Base-by-base conservation (phyloP, 2,113 vertebrate species). In the Corapipo altera region DNA sequence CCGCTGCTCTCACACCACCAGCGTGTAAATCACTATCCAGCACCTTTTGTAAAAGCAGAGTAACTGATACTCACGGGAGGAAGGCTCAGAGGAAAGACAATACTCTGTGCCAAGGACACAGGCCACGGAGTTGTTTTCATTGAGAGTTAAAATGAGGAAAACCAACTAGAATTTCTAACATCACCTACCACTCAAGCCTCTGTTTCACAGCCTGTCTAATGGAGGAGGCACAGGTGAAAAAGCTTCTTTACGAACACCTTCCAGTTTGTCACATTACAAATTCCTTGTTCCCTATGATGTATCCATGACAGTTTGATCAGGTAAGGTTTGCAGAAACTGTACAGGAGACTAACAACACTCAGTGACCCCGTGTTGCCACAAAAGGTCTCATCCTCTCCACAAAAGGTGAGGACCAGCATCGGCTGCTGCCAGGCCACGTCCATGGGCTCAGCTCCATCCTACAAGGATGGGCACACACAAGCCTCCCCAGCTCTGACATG, bases 111-210 rank as follows among this genome's bases (percentile, higher is more conserved):
- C 48, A 58, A 72, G 35, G 82, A 69, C 2, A 4, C 22, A 18
- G 78, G 65, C 55, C 39, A 27, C 0, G 10, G 48, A 66, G 55
- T 4, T 1, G 0, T 28, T 80, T 84, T 41, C 10, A 1, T 0
- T 52, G 23, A 21, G 15, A 91, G 55, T 17, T 55, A 77, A 65
- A 83, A 52, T 0, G 6, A 74, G 48, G 51, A 52, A 66, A 57
- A 77, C 4, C n/a, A 77, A 58, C 24, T 62, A 17, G 30, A 65
- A 62, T 32, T 61, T 70, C 70, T 35, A 92, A 59, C 1, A 55
- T 12, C 16, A n/a, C 15, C 27, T 35, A 39, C 15, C 48, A 37
- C 62, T 52, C 44, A 54, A 77, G 54, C 21, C 27, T 91, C 46
- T 30, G 48, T 46, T 86, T 83, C 76, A 70, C 72, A 89, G 46